Conservation (phyloP, 2,113 vertebrate species). For the Gnathonemus longibarbis region DNA sequence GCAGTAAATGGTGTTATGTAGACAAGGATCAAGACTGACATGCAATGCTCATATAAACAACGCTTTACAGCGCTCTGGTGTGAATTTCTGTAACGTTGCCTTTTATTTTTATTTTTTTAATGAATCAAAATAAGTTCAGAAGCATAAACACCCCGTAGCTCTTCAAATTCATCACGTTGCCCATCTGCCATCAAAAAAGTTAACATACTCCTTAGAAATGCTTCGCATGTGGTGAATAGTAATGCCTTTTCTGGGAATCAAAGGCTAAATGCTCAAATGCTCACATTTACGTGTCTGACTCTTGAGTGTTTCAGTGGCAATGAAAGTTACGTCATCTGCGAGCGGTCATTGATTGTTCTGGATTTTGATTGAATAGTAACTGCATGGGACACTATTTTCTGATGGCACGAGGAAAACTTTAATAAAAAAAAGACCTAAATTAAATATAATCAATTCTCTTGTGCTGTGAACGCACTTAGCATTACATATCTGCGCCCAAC, state of each 20-base stretch:
- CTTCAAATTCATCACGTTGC: neutral
- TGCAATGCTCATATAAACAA: neutral
- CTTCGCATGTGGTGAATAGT: neutral
- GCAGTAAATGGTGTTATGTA: neutral
- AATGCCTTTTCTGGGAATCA: neutral
- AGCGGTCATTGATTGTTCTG: neutral
- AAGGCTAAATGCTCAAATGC: neutral
- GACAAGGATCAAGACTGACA: neutral
- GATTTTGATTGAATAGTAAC: neutral
- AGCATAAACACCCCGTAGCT: neutral
- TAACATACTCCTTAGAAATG: neutral
- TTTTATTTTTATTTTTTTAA: neutral
- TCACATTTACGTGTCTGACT: neutral
- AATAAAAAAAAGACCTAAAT: neutral
- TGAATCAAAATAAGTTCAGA: neutral
- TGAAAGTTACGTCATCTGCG: neutral
- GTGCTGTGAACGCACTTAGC: neutral
- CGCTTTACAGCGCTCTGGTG: neutral
- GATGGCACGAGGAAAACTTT: neutral
- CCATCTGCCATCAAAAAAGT: neutral
- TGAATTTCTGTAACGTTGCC: neutral
- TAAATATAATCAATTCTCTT: neutral
- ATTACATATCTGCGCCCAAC: neutral
- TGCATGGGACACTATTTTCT: neutral
- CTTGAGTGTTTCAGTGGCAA: neutral